A percentile compares a stretch with the other conserved stretches of the same genome.
phyloP scores from a whole-genome alignment of 2,113 vertebrate species.

The Sander lucioperca region DNA sequence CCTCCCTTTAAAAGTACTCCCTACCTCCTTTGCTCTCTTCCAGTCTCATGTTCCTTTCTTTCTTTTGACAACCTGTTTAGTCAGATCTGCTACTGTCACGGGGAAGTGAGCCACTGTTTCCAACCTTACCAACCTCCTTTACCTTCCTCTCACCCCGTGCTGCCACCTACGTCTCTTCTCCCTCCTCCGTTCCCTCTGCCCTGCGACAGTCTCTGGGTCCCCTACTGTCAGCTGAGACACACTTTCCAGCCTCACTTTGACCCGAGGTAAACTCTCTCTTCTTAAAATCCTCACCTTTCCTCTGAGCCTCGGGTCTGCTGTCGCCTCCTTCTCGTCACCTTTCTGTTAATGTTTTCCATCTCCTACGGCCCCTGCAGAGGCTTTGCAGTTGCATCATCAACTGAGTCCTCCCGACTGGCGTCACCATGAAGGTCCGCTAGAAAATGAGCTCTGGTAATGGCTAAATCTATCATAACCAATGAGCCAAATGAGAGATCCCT shows the following conservation, averaged over 20 bases:
- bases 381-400: conserved; percentile 29
- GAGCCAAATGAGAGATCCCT: background rate
- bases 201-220: background rate
- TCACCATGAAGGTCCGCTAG: background rate
- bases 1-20: conserved; percentile 16
- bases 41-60: conserved; percentile 12
- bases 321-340: conserved; percentile 16
- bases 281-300: conserved; percentile 20
- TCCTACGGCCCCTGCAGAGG: background rate
- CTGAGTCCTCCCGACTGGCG: conserved; percentile 2
- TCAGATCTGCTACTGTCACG: conserved; percentile 48
- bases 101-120: conserved; percentile 70
- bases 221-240: conserved; percentile 26
- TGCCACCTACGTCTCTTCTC: conserved; percentile 21
- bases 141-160: conserved; percentile 31
- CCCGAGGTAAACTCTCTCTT: conserved; percentile 22
- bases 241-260: conserved; percentile 46
- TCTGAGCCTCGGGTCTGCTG: background rate
- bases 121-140: conserved; percentile 53
- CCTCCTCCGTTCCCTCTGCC: conserved; percentile 1
- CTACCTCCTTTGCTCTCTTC: background rate
- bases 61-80: conserved; percentile 30
- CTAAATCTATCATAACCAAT: background rate
- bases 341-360: conserved; percentile 15
- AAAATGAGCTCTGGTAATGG: background rate